Conservation (phyloP, 1,140 invertebrate species). For the Drosophila kepulauana region DNA sequence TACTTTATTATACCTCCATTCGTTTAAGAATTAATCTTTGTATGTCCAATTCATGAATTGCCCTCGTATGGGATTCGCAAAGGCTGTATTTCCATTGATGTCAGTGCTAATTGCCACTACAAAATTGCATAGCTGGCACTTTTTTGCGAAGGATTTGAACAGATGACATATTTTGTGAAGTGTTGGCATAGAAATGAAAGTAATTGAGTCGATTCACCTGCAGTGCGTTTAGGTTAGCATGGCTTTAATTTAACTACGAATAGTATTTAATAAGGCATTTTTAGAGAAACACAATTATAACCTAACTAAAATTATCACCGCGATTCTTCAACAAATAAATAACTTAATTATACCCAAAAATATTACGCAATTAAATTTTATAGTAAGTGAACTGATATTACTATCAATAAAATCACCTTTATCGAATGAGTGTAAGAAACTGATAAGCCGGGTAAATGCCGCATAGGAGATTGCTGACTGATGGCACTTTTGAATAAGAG, state of each 20-base stretch:
- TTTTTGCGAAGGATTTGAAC: conserved; percentile 34
- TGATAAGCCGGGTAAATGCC: neutral
- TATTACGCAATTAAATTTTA: no score
- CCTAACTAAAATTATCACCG: no score
- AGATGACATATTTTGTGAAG: conserved; percentile 51
- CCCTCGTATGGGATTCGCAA: conserved; percentile 24
- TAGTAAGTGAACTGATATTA: neutral
- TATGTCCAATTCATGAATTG: neutral
- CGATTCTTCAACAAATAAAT: no score
- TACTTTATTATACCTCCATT: neutral
- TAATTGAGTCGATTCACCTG: conserved; percentile 13
- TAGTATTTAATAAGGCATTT: no score
- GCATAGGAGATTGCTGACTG: conserved; percentile 12
- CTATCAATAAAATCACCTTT: neutral
- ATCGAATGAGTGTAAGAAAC: neutral
- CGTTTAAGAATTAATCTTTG: neutral
- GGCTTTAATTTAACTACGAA: conserved; percentile 6
- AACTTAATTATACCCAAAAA: no score
- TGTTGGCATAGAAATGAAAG: conserved; percentile 20
- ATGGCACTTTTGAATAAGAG: conserved; percentile 12
- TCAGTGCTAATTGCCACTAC: conserved; percentile 67
- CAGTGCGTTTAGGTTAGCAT: neutral
- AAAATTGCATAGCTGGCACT: conserved; percentile 30
- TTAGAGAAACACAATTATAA: no score
- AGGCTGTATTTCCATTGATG: conserved; percentile 35